Evolutionary conservation across 1,140 invertebrate species (phyloP).

Genomic region (Lasaia peninsularis): DNA sequence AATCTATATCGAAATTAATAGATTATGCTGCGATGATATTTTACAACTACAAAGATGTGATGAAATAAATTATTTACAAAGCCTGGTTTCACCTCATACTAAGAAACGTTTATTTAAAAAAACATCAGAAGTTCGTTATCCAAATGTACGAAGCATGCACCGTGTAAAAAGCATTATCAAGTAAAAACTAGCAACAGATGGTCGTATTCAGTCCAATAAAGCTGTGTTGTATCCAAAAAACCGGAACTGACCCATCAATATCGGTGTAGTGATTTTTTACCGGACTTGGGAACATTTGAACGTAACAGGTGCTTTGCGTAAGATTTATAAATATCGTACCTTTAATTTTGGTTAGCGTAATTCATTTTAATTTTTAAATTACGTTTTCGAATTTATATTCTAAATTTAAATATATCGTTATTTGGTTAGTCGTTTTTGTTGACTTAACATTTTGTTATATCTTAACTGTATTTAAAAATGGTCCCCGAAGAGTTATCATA

Average conservation of each 20-base stretch:
- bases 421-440: too few species aligned
- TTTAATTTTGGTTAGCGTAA: conserved; percentile 7
- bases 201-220: conserved; percentile 33
- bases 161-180: neutral
- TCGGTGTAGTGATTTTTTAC: conserved; percentile 57
- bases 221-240: conserved; percentile 45
- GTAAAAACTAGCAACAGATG: conserved; percentile 38
- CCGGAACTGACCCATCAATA: conserved; percentile 60
- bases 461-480: too few species aligned
- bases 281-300: conserved; percentile 56
- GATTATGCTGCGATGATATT: too few species aligned
- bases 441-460: too few species aligned
- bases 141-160: neutral
- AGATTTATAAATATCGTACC: conserved; percentile 22
- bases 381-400: neutral
- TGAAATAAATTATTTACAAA: too few species aligned
- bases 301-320: conserved; percentile 54
- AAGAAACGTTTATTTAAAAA: neutral
- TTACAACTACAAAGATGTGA: too few species aligned
- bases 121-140: neutral
- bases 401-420: too few species aligned
- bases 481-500: too few species aligned
- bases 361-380: conserved; percentile 8
- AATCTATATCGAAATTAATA: too few species aligned
- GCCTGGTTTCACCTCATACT: neutral